Percentiles rank a stretch among this genome's conserved stretches.
These are phyloP conservation scores for Sylvilagus floridanus DNA, from an alignment of 2,797 vertebrate genomes.

Conservation along the genomic window DNA sequence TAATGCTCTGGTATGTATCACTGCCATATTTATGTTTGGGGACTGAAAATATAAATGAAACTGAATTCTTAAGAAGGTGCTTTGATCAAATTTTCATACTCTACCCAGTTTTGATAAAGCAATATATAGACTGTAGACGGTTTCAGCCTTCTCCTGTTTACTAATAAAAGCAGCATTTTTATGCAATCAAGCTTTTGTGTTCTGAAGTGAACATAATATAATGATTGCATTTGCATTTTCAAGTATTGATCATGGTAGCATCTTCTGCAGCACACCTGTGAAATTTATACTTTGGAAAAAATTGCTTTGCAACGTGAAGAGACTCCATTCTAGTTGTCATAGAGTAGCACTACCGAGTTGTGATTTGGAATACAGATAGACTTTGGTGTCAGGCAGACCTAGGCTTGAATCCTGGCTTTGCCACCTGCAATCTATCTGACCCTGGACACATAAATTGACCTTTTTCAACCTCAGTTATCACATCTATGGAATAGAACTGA, in stretches of 20 bases:
- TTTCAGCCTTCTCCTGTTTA: slow-evolving; percentile 76
- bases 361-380: not conserved
- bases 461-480: slow-evolving; percentile 45
- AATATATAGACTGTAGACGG: slow-evolving; percentile 67
- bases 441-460: not conserved
- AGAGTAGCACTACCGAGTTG: not conserved
- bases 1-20: slow-evolving; percentile 73
- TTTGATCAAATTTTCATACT: slow-evolving; percentile 82
- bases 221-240: slow-evolving; percentile 85
- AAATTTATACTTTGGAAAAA: slow-evolving; percentile 76
- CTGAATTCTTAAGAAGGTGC: slow-evolving; percentile 75
- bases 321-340: slow-evolving; percentile 44
- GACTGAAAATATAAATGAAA: slow-evolving; percentile 79
- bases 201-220: slow-evolving; percentile 80
- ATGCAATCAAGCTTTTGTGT: slow-evolving; percentile 85
- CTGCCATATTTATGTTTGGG: slow-evolving; percentile 72
- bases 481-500: not conserved
- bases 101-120: slow-evolving; percentile 73
- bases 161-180: slow-evolving; percentile 82
- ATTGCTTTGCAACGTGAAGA: slow-evolving; percentile 74
- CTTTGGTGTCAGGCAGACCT: not conserved
- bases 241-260: slow-evolving; percentile 81
- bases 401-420: not conserved
- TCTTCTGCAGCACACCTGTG: slow-evolving; percentile 80
- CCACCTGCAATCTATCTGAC: not conserved